These are phyloP conservation scores for Vidua chalybeata DNA, from an alignment of 2,113 vertebrate species.

Conservation along the genomic window DNA sequence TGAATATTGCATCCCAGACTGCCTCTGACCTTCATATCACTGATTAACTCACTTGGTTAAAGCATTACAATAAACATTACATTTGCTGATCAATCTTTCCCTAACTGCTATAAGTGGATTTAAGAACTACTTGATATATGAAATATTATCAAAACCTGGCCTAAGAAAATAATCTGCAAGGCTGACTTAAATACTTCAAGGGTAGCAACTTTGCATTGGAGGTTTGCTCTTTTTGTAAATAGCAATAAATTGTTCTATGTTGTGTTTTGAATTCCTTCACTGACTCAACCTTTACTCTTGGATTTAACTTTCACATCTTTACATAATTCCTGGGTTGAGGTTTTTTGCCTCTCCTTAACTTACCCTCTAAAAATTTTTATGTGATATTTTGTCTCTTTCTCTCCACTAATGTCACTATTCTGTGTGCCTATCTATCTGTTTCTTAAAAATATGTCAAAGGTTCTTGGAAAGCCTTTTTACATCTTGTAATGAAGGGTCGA, in stretches of 20 bases:
- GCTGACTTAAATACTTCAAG: not conserved
- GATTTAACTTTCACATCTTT: not conserved
- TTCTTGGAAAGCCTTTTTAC: not conserved
- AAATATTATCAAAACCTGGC: not conserved
- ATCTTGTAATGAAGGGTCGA: not conserved
- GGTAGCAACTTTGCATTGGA: not conserved
- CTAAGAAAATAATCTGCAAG: not conserved
- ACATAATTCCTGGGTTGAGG: not conserved
- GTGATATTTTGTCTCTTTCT: not conserved
- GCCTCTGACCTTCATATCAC: not conserved
- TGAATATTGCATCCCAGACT: not conserved
- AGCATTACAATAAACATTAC: not conserved
- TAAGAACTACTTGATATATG: not conserved
- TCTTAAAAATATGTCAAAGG: not conserved
- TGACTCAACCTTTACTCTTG: not conserved
- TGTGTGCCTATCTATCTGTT: not conserved
- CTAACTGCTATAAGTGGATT: not conserved
- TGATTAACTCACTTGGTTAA: not conserved
- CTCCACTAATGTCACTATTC: not conserved
- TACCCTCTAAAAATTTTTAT: not conserved
- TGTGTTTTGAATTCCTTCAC: not conserved
- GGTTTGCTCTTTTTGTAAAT: not conserved
- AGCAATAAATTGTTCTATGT: not conserved
- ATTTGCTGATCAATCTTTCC: not conserved
- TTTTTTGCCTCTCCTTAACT: not conserved